Conservation (phyloP, 2,888 invertebrate species). For the Drosophila melanosoma region DNA sequence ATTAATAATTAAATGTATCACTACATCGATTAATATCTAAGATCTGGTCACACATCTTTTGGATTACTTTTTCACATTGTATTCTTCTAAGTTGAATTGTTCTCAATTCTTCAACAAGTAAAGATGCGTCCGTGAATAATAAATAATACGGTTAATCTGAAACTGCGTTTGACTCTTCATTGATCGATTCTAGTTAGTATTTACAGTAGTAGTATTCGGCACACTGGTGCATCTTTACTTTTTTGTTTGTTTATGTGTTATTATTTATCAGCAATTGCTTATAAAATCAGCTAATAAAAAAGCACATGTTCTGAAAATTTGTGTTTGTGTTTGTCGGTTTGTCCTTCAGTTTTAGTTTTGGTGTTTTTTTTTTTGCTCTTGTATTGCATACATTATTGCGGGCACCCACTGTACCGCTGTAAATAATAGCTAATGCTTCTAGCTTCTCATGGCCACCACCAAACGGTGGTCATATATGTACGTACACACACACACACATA, state of each 20-base stretch:
- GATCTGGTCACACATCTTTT: too few species aligned
- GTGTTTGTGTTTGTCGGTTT: constrained; percentile 12
- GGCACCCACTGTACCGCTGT: constrained; percentile 15
- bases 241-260: background rate
- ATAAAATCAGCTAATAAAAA: constrained; percentile 37
- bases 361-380: constrained; percentile 5
- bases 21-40: too few species aligned
- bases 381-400: constrained; percentile 65
- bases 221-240: background rate
- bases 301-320: constrained; percentile 13
- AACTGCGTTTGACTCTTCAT: too few species aligned
- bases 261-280: constrained; percentile 29
- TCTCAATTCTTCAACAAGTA: too few species aligned
- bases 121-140: too few species aligned
- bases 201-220: background rate
- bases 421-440: constrained; percentile 16
- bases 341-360: constrained; percentile 40
- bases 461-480: background rate
- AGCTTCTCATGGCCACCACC: constrained; percentile 1
- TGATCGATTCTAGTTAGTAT: too few species aligned
- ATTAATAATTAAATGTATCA: too few species aligned
- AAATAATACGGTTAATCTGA: too few species aligned
- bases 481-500: background rate
- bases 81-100: too few species aligned
- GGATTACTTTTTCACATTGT: too few species aligned